Percentiles rank a stretch among this genome's conserved stretches.
These are phyloP conservation scores for Subacronicta megacephala DNA, from an alignment of 2,888 invertebrate genomes.

Conservation along the genomic window DNA sequence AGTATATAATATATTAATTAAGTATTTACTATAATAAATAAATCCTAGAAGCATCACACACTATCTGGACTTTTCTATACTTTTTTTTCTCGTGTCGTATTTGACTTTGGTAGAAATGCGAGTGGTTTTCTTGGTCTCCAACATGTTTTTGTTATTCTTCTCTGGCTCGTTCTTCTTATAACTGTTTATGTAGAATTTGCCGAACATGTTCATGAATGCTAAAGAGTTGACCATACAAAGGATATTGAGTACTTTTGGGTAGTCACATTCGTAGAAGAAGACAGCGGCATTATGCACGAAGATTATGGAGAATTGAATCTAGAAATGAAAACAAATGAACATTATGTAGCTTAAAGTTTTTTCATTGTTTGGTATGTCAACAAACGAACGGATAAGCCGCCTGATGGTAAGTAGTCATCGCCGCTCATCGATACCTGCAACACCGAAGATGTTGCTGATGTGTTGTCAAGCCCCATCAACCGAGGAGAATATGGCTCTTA, in stretches of 20 bases:
- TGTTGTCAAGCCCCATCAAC: too few relatives aligned
- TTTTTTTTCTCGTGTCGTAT: conserved; percentile 24
- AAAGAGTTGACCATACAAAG: conserved; percentile 10
- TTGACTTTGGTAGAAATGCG: conserved; percentile 28
- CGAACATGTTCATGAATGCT: conserved; percentile 53
- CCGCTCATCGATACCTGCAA: too few relatives aligned
- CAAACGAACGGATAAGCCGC: too few relatives aligned
- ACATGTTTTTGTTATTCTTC: conserved; percentile 12
- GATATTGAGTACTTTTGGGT: conserved; percentile 26
- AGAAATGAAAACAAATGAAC: conserved; percentile 11
- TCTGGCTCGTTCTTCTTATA: conserved; percentile 40
- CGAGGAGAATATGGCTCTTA: too few relatives aligned
- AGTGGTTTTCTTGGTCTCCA: conserved; percentile 20
- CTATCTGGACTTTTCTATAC: conserved; percentile 43
- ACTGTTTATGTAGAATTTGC: conserved; percentile 48
- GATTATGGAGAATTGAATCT: conserved; percentile 50
- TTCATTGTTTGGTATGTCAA: too few relatives aligned
- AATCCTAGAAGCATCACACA: too few relatives aligned
- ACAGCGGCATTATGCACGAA: conserved; percentile 41
- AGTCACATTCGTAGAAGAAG: conserved; percentile 50
- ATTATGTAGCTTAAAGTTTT: background rate
- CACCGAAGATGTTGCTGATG: too few relatives aligned
- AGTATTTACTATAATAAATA: too few relatives aligned
- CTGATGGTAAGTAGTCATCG: too few relatives aligned
- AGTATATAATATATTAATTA: too few relatives aligned